Evolutionary conservation across 2,797 vertebrate genomes (phyloP), one percentile per base, ranked within the genome.

Genomic region (Myotis findleyi): DNA sequence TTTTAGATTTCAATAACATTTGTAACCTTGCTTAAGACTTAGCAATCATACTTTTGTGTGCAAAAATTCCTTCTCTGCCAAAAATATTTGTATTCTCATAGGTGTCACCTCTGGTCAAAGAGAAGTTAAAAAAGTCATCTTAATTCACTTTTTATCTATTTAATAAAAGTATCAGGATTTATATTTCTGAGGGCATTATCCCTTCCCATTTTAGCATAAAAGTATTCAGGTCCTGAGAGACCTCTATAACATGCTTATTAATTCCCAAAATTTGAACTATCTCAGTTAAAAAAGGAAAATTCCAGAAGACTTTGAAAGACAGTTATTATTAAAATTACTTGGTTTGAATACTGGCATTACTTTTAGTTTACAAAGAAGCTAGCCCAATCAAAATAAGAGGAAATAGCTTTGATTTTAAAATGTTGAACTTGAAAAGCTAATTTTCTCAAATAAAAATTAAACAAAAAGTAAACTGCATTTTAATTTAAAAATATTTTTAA

Each of bases 1-100:
- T 71, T 86, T 71, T 86, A 87, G 38, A 93, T 89, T 95, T 95
- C 91, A 95, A 30, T 49, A 91, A 89, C 59, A 86, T 91, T 91
- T 95, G 86, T 80, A 57, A 75, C n/a, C 13, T 72, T 93, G 33
- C 47, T 79, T 20, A 71, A 71, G 25, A 73, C 84, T 71, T 62
- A 90, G 38, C 51, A 94, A 92, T 59, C 47, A 71, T 20, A 86
- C 0, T 75, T 91, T 33, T 23, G 2, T 86, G 7, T 89, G 27
- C 36, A 95, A 95, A 95, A 88, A 91, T 82, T 85, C 27, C 23
- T 89, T 93, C 44, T 89, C 41, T 93, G 87, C 4, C 41, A 95
- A 95, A 27, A 96, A 95, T 41, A 16, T 12, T 75, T 94, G 11
- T 10, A 62, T 44, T 95, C 55, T 72, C 73, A 66, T 1, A 88